Percentiles rank a stretch among this genome's conserved stretches.
Conservation (phyloP, 2,888 invertebrate genomes). For the Brenthis ino region DNA sequence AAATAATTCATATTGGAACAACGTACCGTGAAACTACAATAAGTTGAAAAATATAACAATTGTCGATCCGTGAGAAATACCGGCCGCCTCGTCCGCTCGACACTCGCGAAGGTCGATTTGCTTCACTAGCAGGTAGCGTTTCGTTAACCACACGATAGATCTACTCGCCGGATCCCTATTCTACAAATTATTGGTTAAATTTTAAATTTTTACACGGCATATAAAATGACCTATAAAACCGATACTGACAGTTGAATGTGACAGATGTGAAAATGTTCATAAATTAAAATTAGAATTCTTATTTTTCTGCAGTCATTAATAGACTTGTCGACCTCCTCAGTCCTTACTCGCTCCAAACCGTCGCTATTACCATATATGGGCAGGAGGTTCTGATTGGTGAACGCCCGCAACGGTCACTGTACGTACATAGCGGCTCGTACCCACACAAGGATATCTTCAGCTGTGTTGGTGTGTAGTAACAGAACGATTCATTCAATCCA, state of each 20-base stretch:
- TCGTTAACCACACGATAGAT: conserved; percentile 69
- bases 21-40: conserved; percentile 20
- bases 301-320: conserved; percentile 51
- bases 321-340: conserved; percentile 61
- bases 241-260: conserved; percentile 44
- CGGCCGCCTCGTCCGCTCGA: conserved; percentile 66
- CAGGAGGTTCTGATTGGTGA: conserved; percentile 87
- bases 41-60: conserved; percentile 42
- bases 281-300: conserved; percentile 62
- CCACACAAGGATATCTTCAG: conserved; percentile 47
- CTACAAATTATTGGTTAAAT: conserved; percentile 53
- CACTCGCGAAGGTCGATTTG: conserved; percentile 65
- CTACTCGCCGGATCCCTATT: conserved; percentile 64
- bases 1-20: conserved; percentile 1
- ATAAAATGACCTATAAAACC: conserved; percentile 57
- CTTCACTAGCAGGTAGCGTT: conserved; percentile 60
- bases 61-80: conserved; percentile 72
- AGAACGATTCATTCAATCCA: conserved; percentile 38
- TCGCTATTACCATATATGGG: conserved; percentile 91
- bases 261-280: conserved; percentile 53
- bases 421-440: conserved; percentile 54
- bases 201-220: conserved; percentile 50
- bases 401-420: conserved; percentile 77
- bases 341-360: conserved; percentile 78
- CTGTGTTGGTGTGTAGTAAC: conserved; percentile 33